Conservation (phyloP, 1,140 invertebrate species). For the Tetragnatha versicolor region DNA sequence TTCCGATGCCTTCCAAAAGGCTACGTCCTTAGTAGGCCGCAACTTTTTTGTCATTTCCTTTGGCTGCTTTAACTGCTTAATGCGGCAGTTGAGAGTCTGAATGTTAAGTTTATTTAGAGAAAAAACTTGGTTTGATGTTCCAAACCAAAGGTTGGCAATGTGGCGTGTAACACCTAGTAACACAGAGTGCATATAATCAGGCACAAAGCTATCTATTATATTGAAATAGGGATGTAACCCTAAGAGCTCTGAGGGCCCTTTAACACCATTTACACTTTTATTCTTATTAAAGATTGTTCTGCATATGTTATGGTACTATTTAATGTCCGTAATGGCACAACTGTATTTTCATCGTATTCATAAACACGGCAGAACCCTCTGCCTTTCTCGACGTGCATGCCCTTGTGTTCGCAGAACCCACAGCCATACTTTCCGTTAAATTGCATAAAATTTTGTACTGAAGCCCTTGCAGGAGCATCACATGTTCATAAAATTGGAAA, state of each 20-base stretch:
- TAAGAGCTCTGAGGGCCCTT: background rate
- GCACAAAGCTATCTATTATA: background rate
- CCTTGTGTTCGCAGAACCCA: too few species aligned
- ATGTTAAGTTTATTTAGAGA: background rate
- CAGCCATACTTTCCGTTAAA: too few species aligned
- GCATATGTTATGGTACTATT: background rate
- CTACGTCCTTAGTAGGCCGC: background rate
- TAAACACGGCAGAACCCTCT: background rate
- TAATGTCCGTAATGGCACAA: background rate
- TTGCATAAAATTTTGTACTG: background rate
- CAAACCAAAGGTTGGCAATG: background rate
- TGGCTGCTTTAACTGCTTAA: background rate
- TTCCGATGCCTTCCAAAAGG: background rate
- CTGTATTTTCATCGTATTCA: background rate
- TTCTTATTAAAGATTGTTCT: background rate
- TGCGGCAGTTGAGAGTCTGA: background rate
- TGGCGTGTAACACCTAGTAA: background rate
- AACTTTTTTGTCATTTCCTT: background rate
- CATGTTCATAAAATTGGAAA: background rate
- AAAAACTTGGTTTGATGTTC: background rate
- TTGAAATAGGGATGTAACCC: background rate
- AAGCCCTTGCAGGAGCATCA: background rate
- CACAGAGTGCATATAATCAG: slow-evolving; percentile 4
- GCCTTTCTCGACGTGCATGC: background rate
- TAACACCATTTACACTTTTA: background rate